phyloP scores from a whole-genome alignment of 2,888 invertebrate species.

The Hydroisotoma schaefferi region DNA sequence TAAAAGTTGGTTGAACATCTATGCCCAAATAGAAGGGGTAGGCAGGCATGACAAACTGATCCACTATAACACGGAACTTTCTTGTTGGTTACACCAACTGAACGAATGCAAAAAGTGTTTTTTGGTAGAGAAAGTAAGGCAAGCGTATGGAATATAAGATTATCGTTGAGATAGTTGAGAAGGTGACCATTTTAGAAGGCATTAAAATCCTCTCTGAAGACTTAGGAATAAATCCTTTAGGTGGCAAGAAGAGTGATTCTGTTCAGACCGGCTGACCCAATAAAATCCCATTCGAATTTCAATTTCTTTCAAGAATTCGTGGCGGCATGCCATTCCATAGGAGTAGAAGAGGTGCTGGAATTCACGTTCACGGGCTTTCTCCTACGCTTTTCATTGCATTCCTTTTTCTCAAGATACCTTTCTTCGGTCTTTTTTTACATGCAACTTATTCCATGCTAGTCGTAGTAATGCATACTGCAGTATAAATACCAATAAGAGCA shows the following conservation, averaged over 20 bases:
- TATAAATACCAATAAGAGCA: no score
- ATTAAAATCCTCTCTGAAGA: conserved; percentile 15
- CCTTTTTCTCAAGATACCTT: conserved; percentile 8
- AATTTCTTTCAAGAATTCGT: conserved; percentile 19
- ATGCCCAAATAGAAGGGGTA: no score
- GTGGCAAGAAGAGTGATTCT: conserved; percentile 17
- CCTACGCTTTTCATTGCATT: conserved; percentile 10
- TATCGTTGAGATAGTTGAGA: not conserved
- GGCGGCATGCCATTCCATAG: conserved; percentile 10
- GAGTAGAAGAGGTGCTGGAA: conserved; percentile 1
- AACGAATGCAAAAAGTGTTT: no score
- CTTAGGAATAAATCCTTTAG: conserved; percentile 9
- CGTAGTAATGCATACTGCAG: no score
- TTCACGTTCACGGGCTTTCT: conserved; percentile 1
- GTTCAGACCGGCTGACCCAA: conserved; percentile 31
- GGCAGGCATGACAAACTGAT: no score
- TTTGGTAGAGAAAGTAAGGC: no score
- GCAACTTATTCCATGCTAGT: no score
- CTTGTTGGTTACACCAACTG: no score
- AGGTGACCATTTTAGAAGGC: conserved; percentile 16
- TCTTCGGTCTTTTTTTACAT: no score
- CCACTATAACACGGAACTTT: no score
- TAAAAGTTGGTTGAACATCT: no score
- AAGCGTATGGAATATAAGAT: no score
- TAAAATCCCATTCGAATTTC: conserved; percentile 30